phyloP scores from a whole-genome alignment of 2,888 invertebrate species.

The Ectemnius lituratus region DNA sequence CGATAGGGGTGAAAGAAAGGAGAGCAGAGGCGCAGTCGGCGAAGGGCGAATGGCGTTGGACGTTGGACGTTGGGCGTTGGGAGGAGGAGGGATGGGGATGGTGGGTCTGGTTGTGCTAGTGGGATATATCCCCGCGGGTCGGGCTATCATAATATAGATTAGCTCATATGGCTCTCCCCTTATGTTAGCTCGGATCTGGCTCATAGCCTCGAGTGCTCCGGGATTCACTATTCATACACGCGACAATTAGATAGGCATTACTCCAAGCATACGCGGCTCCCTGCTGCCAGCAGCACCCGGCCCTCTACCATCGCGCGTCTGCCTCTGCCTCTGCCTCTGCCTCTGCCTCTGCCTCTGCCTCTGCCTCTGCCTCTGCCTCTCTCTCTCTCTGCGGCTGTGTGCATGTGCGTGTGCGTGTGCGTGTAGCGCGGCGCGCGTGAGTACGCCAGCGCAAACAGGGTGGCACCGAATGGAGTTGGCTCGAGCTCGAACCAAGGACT shows the following conservation, averaged over 20 bases:
- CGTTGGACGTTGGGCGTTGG: slow-evolving; percentile 14
- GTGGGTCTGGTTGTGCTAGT: too few species aligned
- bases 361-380: slow-evolving; percentile 39
- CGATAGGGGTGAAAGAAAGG: slow-evolving; percentile 1
- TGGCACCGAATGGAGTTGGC: slow-evolving; percentile 66
- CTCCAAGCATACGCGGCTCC: slow-evolving; percentile 53
- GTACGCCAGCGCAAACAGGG: slow-evolving; percentile 29
- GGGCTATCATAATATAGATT: slow-evolving; percentile 78
- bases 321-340: slow-evolving; percentile 40
- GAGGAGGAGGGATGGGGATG: slow-evolving; percentile 28
- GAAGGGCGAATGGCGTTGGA: background rate
- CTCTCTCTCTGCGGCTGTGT: too few species aligned
- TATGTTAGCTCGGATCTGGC: slow-evolving; percentile 75
- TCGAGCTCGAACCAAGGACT: slow-evolving; percentile 67
- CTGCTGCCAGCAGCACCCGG: slow-evolving; percentile 7
- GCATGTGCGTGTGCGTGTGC: background rate
- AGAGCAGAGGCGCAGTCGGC: slow-evolving; percentile 6
- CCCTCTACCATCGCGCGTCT: background rate
- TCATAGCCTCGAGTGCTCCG: slow-evolving; percentile 77
- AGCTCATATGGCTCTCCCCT: slow-evolving; percentile 76
- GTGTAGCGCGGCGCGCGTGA: background rate
- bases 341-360: slow-evolving; percentile 39
- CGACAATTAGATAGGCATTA: slow-evolving; percentile 79
- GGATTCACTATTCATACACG: slow-evolving; percentile 78
- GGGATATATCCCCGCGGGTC: slow-evolving; percentile 59